Conservation (phyloP, 1,140 invertebrate species). For the Saccostrea glomerata region DNA sequence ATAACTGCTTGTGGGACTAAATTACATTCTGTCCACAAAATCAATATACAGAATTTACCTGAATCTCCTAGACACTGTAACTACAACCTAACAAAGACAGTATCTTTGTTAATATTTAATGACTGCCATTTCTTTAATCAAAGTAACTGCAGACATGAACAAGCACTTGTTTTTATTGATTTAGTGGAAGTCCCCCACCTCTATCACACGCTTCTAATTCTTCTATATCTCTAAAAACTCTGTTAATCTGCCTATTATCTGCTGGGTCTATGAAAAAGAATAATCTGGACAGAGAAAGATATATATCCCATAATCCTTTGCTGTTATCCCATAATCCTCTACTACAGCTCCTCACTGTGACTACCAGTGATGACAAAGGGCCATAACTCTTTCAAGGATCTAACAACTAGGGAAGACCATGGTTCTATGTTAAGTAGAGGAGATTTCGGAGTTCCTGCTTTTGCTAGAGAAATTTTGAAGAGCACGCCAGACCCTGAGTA, state of each 20-base stretch:
- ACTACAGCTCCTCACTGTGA: not conserved
- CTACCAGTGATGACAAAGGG: slow-evolving; percentile 5
- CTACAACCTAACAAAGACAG: not conserved
- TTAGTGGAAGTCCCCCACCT: not conserved
- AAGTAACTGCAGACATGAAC: not conserved
- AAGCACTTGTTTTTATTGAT: slow-evolving; percentile 16
- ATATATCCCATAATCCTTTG: not conserved
- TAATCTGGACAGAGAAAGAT: slow-evolving; percentile 15
- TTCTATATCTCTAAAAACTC: slow-evolving; percentile 3
- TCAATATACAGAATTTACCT: slow-evolving; percentile 8
- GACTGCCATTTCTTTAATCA: not conserved
- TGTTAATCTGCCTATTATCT: slow-evolving; percentile 25
- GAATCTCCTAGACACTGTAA: not conserved
- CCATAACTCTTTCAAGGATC: not conserved
- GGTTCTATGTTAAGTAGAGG: not conserved
- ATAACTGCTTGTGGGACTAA: not conserved
- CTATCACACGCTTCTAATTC: not conserved
- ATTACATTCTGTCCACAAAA: slow-evolving; percentile 1
- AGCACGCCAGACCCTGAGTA: not conserved
- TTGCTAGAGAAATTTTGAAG: not conserved
- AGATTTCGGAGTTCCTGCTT: not conserved
- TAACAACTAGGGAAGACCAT: not conserved
- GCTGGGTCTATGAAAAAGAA: slow-evolving; percentile 11
- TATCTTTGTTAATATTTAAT: slow-evolving; percentile 19
- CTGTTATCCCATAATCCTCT: slow-evolving; percentile 24